A percentile compares a stretch with the other conserved stretches of the same genome.
phyloP scores from a whole-genome alignment of 2,113 vertebrate genomes.

The Numenius arquata region DNA sequence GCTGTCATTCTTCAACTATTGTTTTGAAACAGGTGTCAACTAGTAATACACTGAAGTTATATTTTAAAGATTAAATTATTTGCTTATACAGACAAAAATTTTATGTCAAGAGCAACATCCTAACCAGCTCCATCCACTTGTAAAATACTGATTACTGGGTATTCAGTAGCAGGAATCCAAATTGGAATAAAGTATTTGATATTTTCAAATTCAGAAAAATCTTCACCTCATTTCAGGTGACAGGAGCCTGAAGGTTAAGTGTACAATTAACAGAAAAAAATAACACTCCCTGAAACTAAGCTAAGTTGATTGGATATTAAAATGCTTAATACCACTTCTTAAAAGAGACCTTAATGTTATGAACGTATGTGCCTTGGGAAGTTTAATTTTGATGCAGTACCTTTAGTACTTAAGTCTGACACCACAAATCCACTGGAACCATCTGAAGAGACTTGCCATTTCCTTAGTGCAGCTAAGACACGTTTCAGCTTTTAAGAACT shows the following conservation, averaged over 20 bases:
- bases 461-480: background rate
- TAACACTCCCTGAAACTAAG: background rate
- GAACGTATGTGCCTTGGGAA: background rate
- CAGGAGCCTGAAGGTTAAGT: background rate
- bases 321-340: background rate
- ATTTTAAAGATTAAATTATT: background rate
- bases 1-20: background rate
- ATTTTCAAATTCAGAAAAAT: background rate
- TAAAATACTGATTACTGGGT: background rate
- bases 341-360: background rate
- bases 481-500: background rate
- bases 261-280: background rate
- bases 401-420: background rate
- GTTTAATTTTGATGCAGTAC: background rate
- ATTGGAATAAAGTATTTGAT: background rate
- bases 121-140: background rate
- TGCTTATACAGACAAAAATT: background rate
- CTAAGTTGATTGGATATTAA: background rate
- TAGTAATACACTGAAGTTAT: background rate
- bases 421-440: background rate
- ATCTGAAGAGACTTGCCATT: background rate
- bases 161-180: background rate
- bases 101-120: background rate
- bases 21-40: background rate
- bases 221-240: background rate